phyloP scores from a whole-genome alignment of 2,113 vertebrate species.

The Dendrocopos noguchii region DNA sequence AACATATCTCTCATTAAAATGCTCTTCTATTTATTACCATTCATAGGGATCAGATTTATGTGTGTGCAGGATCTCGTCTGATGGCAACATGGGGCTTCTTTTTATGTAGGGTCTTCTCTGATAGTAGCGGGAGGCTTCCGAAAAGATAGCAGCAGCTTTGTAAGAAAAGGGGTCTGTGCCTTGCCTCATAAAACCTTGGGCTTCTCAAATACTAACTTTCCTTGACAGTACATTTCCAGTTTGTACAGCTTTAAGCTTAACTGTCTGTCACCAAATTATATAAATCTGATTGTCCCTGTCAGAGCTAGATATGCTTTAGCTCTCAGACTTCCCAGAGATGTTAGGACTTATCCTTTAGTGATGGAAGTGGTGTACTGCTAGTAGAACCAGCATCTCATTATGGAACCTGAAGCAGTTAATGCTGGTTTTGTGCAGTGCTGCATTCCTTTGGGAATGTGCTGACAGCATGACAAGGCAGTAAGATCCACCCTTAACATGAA shows the following conservation, averaged over 20 bases:
- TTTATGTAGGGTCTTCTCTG: background rate
- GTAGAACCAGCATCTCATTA: background rate
- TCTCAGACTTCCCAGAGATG: background rate
- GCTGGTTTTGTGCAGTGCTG: background rate
- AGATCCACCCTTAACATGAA: background rate
- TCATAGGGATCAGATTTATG: background rate
- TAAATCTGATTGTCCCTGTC: slow-evolving; percentile 57
- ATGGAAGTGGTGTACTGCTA: background rate
- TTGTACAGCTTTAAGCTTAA: slow-evolving; percentile 48
- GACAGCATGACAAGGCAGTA: background rate
- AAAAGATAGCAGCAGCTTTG: background rate
- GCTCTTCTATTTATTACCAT: background rate
- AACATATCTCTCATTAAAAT: background rate
- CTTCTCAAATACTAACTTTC: slow-evolving; percentile 37
- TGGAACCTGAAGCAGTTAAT: background rate
- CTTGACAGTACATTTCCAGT: slow-evolving; percentile 22
- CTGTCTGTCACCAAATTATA: slow-evolving; percentile 58
- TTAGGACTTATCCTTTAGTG: slow-evolving; percentile 19
- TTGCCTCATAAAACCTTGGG: slow-evolving; percentile 10
- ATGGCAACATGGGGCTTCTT: no score
- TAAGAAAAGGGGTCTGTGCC: background rate
- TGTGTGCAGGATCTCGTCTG: no score
- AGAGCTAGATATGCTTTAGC: slow-evolving; percentile 25
- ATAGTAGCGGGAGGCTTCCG: background rate
- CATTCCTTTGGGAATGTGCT: background rate